Evolutionary conservation across 2,888 invertebrate genomes (phyloP).

Genomic region (Strigamia crassipes): DNA sequence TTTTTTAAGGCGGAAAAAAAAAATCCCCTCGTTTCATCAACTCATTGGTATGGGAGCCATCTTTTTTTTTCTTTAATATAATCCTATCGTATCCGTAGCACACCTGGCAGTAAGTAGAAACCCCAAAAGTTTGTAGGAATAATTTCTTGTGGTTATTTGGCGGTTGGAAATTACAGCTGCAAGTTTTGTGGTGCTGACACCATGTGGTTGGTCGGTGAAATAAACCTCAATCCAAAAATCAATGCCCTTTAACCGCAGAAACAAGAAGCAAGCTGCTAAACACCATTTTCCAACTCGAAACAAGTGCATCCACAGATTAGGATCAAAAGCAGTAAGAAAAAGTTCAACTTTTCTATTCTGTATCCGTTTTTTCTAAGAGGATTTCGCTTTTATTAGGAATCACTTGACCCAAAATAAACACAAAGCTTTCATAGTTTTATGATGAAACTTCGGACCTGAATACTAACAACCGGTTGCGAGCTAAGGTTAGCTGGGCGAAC

Average conservation of each 20-base stretch:
- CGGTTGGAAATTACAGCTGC: background rate
- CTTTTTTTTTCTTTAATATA: slow-evolving; percentile 37
- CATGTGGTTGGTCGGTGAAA: background rate
- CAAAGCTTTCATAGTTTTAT: slow-evolving; percentile 16
- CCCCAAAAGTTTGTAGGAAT: background rate
- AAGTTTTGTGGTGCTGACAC: slow-evolving; percentile 34
- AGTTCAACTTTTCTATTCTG: background rate
- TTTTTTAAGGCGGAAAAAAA: slow-evolving; percentile 27
- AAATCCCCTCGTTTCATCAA: slow-evolving; percentile 16
- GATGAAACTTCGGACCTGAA: slow-evolving; percentile 35
- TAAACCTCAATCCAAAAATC: slow-evolving; percentile 27
- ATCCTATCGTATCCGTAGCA: background rate
- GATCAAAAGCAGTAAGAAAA: background rate
- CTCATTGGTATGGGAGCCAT: slow-evolving; percentile 40
- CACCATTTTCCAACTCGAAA: background rate
- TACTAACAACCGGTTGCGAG: slow-evolving; percentile 3
- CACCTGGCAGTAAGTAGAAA: background rate
- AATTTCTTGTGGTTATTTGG: background rate
- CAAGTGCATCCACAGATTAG: background rate
- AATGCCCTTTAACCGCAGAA: background rate
- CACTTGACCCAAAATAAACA: slow-evolving; percentile 34
- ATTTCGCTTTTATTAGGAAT: slow-evolving; percentile 25
- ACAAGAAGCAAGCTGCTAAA: background rate
- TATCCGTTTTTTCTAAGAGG: background rate
- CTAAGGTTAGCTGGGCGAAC: background rate